Evolutionary conservation across 2,888 invertebrate genomes (phyloP).

Genomic region (Epirrhoe tristata): DNA sequence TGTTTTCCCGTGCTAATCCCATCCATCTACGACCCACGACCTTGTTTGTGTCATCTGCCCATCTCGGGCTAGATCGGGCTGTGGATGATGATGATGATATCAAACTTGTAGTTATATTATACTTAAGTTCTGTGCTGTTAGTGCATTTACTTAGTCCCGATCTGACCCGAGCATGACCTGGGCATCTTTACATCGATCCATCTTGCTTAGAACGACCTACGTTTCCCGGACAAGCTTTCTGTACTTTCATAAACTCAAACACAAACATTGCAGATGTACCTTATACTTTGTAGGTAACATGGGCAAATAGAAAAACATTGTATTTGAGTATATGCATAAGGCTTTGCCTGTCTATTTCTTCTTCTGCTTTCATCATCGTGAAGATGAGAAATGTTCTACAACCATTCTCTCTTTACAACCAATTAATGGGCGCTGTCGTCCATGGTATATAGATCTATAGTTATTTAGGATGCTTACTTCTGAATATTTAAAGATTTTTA

Average conservation of each 20-base stretch:
- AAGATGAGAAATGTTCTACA: no score
- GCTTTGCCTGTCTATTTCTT: no score
- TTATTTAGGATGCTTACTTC: no score
- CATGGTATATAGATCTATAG: no score
- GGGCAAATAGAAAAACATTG: no score
- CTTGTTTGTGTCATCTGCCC: conserved; percentile 1
- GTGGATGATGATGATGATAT: no score
- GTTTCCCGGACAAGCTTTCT: neutral
- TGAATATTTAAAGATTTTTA: no score
- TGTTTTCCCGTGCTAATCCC: neutral
- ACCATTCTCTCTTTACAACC: no score
- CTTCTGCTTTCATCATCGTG: no score
- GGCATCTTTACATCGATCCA: conserved; percentile 17
- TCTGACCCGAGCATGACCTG: conserved; percentile 19
- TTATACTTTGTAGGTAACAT: neutral
- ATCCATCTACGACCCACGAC: neutral
- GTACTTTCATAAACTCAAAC: neutral
- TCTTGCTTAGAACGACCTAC: conserved; percentile 11
- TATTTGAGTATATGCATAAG: no score
- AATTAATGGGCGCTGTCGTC: no score
- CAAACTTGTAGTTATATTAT: neutral
- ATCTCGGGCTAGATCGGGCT: no score
- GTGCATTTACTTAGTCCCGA: neutral
- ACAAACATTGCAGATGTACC: neutral
- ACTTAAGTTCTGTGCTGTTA: neutral